Evolutionary conservation across 2,797 vertebrate species (phyloP).

Genomic region (Sparus aurata): DNA sequence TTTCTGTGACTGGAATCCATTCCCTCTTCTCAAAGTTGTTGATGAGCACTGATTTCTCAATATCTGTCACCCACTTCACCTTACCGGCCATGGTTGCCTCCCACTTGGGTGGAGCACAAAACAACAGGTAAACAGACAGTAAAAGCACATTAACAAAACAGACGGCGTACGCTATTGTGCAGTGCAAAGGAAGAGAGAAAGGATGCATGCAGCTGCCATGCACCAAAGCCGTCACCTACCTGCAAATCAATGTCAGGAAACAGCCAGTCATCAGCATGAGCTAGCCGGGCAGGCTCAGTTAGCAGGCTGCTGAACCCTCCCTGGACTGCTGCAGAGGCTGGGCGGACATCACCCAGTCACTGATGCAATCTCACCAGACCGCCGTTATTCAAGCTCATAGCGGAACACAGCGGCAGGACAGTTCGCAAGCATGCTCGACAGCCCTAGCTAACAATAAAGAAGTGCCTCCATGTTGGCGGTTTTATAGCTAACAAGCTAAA

Average conservation of each 20-base stretch:
- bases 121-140: slow-evolving; percentile 47
- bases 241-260: slow-evolving; percentile 69
- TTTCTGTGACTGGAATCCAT: slow-evolving; percentile 94
- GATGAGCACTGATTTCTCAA: slow-evolving; percentile 98
- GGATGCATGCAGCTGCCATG: slow-evolving; percentile 5
- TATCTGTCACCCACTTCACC: slow-evolving; percentile 99
- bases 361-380: slow-evolving; percentile 54
- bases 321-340: slow-evolving; percentile 65
- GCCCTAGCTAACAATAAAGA: background rate
- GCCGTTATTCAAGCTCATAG: slow-evolving; percentile 19
- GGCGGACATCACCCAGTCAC: slow-evolving; percentile 69
- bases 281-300: slow-evolving; percentile 65
- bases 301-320: slow-evolving; percentile 71
- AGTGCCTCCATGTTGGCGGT: slow-evolving; percentile 36
- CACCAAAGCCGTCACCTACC: slow-evolving; percentile 52
- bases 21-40: slow-evolving; percentile 99
- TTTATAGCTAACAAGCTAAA: slow-evolving; percentile 43
- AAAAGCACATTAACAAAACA: background rate
- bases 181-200: background rate
- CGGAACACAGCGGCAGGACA: background rate
- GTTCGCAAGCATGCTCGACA: slow-evolving; percentile 3
- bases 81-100: slow-evolving; percentile 92
- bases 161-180: background rate
- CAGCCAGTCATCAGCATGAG: slow-evolving; percentile 77
- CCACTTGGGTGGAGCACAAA: slow-evolving; percentile 65